Evolutionary conservation across 2,888 invertebrate genomes (phyloP), one percentile per base, ranked within the genome.

Genomic region (Spialia ferax): DNA sequence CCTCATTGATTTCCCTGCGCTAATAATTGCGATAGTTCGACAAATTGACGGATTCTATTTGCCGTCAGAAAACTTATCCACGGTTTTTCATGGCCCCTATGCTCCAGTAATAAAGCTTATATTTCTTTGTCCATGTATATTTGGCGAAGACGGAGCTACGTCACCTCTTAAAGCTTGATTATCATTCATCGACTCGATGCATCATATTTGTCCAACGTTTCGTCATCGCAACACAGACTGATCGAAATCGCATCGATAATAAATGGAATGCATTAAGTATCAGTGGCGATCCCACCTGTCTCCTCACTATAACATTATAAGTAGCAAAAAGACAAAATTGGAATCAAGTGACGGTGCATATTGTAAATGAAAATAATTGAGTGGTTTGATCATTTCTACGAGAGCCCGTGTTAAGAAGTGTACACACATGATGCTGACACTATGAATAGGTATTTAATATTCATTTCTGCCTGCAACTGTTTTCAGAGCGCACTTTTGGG

Each of bases 201-300:
- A 92, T 93, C 91, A 93, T 91, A 89, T 90, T 91, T 89, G 91
- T 86, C 80, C 84, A 84, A 82, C 79, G 86, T 89, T 89, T 89
- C 90, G 89, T 91, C 88, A 88, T 81, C 82, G 75, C 75, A 77
- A 73, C 75, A 77, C 76, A 74, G 84, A 85, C 73, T 73, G 87
- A 89, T 87, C 83, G 78, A 80, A 75, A 86, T 86, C 84, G 77
- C 72, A 71, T 77, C 77, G 84, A 87, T 90, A 89, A 88, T 85
- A 84, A 81, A 81, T 80, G 79, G 81, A 79, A 72, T 79, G 80
- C 85, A 84, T 86, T 87, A 83, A 75, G 82, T 66, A 69, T 67
- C 67, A 65, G 63, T 67, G 69, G 69, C 63, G 59, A 66, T 52
- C 66, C 70, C 75, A 74, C 73, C 73, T 74, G 73, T 70, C 70